Conservation (phyloP, 2,888 invertebrate genomes). For the Metalampra italica region DNA sequence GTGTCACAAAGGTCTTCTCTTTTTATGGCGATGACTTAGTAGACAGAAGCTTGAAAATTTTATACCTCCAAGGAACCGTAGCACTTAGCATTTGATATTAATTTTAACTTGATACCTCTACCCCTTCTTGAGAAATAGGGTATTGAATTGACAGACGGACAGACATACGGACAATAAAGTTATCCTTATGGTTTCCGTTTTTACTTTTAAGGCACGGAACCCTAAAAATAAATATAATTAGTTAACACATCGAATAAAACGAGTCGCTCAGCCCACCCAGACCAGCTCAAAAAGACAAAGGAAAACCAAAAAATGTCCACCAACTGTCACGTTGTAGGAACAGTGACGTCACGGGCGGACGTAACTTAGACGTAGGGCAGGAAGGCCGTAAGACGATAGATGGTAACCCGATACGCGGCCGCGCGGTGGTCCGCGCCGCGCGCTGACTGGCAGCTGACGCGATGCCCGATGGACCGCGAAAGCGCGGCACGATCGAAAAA, state of each 20-base stretch:
- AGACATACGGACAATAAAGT: too few species aligned
- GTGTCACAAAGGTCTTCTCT: too few species aligned
- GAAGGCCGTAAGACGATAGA: slow-evolving; percentile 73
- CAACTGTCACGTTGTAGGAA: slow-evolving; percentile 30
- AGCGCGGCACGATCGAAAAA: slow-evolving; percentile 67
- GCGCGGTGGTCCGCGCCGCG: slow-evolving; percentile 66
- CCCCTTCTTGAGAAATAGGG: too few species aligned
- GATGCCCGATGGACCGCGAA: slow-evolving; percentile 77
- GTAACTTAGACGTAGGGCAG: slow-evolving; percentile 75
- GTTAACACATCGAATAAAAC: background rate
- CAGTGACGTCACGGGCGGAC: slow-evolving; percentile 61
- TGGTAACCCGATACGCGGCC: slow-evolving; percentile 62
- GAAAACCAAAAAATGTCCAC: slow-evolving; percentile 47
- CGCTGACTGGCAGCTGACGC: slow-evolving; percentile 72
- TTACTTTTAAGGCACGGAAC: too few species aligned
- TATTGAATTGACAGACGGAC: too few species aligned
- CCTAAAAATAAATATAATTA: background rate
- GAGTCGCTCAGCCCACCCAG: slow-evolving; percentile 11
- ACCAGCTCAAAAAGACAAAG: slow-evolving; percentile 30
- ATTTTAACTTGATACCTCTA: too few species aligned
- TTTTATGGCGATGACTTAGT: too few species aligned
- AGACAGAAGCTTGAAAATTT: too few species aligned
- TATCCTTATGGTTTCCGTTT: too few species aligned
- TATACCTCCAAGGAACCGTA: too few species aligned
- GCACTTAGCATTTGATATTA: too few species aligned